Evolutionary conservation across 2,888 invertebrate genomes (phyloP).

Genomic region (Oscheius myriophilus): DNA sequence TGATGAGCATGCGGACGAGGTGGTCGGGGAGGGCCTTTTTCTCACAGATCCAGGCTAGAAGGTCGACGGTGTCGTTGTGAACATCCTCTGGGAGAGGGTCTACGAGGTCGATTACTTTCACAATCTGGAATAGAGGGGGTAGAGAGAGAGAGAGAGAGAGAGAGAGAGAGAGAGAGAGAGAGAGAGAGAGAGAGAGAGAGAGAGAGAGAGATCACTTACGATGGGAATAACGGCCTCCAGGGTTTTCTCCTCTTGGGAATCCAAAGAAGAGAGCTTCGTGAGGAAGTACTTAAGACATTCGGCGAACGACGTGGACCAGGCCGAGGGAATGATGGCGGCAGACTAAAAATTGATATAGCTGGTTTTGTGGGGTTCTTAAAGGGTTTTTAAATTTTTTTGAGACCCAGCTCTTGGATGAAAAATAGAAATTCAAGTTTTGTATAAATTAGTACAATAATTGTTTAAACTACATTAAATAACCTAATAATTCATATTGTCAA

Average conservation of each 20-base stretch:
- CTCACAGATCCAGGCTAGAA: slow-evolving; percentile 14
- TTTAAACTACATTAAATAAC: no score
- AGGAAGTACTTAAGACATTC: slow-evolving; percentile 18
- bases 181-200: no score
- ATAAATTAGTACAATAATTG: no score
- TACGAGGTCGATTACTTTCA: slow-evolving; percentile 1
- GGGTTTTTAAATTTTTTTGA: no score
- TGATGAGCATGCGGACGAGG: slow-evolving; percentile 6
- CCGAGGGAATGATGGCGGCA: background rate
- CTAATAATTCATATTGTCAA: no score
- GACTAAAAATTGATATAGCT: background rate
- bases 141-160: background rate
- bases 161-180: background rate
- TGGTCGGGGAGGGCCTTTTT: background rate
- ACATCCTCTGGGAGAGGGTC: background rate
- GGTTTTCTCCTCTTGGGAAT: background rate
- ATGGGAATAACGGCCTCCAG: slow-evolving; percentile 9
- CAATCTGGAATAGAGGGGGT: background rate
- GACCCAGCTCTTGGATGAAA: no score
- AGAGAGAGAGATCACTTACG: background rate
- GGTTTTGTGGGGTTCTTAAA: no score
- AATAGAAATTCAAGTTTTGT: no score
- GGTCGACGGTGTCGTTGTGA: slow-evolving; percentile 7
- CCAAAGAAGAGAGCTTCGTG: background rate
- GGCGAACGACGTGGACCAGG: slow-evolving; percentile 16